A percentile compares a stretch with the other conserved stretches of the same genome.
These are phyloP conservation scores for Diacarnus erythraeanus DNA, from an alignment of 37 sponge, comb jelly and placozoan genomes.

Conservation along the genomic window DNA sequence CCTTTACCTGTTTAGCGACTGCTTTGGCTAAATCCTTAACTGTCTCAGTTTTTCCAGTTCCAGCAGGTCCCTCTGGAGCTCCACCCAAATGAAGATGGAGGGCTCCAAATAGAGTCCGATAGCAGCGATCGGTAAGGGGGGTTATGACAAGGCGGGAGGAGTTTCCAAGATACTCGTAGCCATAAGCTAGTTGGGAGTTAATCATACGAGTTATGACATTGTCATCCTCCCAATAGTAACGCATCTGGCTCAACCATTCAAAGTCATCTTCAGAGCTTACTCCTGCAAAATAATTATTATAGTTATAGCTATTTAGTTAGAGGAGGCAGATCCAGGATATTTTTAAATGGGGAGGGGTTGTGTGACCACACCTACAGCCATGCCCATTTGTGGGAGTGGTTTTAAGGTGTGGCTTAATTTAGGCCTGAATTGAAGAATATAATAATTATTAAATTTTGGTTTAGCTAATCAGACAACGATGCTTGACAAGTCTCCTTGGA, in stretches of 20 bases:
- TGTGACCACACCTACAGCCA: too few species aligned
- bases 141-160: slow-evolving; percentile 96
- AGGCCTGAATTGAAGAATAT: too few species aligned
- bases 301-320: too few species aligned
- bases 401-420: too few species aligned
- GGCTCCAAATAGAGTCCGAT: slow-evolving; percentile 98
- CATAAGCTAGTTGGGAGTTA: slow-evolving; percentile 94
- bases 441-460: too few species aligned
- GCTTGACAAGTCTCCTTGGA: too few species aligned
- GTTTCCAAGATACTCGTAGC: slow-evolving; percentile 99
- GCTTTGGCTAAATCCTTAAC: slow-evolving; percentile 99
- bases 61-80: slow-evolving; percentile 99
- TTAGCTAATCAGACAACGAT: too few species aligned
- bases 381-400: too few species aligned
- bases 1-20: slow-evolving; percentile 95
- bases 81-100: slow-evolving; percentile 98
- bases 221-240: slow-evolving; percentile 99
- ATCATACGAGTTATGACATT: slow-evolving; percentile 97
- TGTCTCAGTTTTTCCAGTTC: slow-evolving; percentile 99
- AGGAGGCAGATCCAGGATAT: too few species aligned
- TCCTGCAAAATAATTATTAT: slow-evolving; percentile 43
- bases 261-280: slow-evolving; percentile 94
- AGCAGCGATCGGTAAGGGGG: slow-evolving; percentile 96
- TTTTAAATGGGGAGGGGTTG: too few species aligned
- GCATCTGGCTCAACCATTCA: slow-evolving; percentile 97